phyloP scores from a whole-genome alignment of 2,888 invertebrate species.

The Beris chalybata region DNA sequence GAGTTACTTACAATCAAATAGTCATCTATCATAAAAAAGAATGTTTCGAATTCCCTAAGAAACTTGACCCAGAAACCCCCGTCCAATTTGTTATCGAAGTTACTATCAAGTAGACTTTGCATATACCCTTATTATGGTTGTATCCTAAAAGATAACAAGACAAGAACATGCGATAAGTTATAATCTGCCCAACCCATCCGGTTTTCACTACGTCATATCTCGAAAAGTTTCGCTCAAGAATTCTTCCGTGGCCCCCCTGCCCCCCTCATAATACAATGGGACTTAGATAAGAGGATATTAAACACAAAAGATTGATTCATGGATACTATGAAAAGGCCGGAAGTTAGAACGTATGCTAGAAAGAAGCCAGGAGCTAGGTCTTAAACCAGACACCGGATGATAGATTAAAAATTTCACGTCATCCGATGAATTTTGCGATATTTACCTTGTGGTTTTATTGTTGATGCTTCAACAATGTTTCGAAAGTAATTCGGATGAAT shows the following conservation, averaged over 20 bases:
- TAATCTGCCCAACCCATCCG: constrained; percentile 23
- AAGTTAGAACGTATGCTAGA: constrained; percentile 1
- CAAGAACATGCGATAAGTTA: constrained; percentile 21
- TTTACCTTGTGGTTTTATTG: too few species aligned
- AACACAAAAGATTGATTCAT: constrained; percentile 23
- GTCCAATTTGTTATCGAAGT: too few species aligned
- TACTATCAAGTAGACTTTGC: too few species aligned
- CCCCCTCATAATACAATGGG: constrained; percentile 12
- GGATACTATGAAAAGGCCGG: constrained; percentile 12
- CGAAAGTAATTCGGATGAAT: too few species aligned
- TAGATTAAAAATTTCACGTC: constrained; percentile 26
- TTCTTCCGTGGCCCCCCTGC: background rate
- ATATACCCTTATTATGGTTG: too few species aligned
- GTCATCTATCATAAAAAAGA: too few species aligned
- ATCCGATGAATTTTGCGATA: constrained; percentile 1
- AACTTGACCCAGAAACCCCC: too few species aligned
- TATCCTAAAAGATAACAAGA: constrained; percentile 1
- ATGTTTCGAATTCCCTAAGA: too few species aligned
- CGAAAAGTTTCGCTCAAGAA: constrained; percentile 19
- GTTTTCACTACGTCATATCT: background rate
- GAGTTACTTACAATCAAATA: too few species aligned
- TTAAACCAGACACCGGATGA: constrained; percentile 15
- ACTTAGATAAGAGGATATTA: constrained; percentile 19
- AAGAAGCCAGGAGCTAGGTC: background rate
- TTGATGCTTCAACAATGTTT: too few species aligned